Evolutionary conservation across 2,797 vertebrate genomes (phyloP).

Genomic region (Meda fulgida): DNA sequence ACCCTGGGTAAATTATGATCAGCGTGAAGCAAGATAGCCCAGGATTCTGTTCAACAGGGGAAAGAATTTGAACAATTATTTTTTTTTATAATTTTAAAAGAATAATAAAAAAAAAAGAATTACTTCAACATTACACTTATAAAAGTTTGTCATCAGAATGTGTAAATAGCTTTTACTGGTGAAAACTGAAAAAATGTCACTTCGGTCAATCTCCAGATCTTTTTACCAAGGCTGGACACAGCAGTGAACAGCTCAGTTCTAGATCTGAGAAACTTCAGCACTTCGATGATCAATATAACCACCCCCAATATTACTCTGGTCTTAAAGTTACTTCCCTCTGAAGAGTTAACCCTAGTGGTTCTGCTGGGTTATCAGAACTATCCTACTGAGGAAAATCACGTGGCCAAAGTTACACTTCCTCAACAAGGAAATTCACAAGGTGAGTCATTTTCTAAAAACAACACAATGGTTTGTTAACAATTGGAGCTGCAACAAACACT

Average conservation of each 20-base stretch:
- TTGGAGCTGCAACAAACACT: neutral
- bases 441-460: slow-evolving; percentile 51
- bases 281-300: slow-evolving; percentile 83
- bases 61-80: no score
- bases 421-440: slow-evolving; percentile 74
- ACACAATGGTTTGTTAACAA: neutral
- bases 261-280: slow-evolving; percentile 82
- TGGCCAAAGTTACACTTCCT: slow-evolving; percentile 80
- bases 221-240: slow-evolving; percentile 78
- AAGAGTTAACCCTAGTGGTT: slow-evolving; percentile 78
- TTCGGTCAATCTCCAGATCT: slow-evolving; percentile 76
- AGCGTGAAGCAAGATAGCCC: neutral
- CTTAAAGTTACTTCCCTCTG: slow-evolving; percentile 83
- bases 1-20: neutral
- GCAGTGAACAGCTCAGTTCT: slow-evolving; percentile 77
- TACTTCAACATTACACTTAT: no score
- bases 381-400: slow-evolving; percentile 80
- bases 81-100: no score
- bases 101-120: no score
- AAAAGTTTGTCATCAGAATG: neutral
- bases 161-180: neutral
- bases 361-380: slow-evolving; percentile 82
- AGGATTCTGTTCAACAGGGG: neutral
- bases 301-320: slow-evolving; percentile 81
- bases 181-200: neutral